Conservation (phyloP, 2,113 vertebrate genomes). For the Gymnorhina tibicen region DNA sequence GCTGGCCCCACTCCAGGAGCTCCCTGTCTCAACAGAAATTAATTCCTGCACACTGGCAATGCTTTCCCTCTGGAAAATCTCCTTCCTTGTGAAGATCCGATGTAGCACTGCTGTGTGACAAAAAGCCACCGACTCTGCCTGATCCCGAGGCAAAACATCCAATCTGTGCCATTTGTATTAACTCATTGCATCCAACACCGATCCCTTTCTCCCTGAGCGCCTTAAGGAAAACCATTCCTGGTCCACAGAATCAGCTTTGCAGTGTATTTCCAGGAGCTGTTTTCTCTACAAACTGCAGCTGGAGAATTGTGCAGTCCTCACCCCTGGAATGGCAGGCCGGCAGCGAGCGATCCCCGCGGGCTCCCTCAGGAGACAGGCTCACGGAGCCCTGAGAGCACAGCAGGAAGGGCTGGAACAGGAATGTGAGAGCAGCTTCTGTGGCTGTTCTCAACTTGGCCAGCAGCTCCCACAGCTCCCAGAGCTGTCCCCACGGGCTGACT, state of each 20-base stretch:
- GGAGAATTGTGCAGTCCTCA: neutral
- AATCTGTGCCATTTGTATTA: neutral
- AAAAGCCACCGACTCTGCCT: neutral
- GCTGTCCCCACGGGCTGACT: neutral
- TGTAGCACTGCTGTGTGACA: neutral
- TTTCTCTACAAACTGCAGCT: neutral
- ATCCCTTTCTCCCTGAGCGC: neutral
- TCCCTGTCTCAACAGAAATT: neutral
- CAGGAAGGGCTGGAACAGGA: neutral
- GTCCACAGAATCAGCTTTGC: neutral
- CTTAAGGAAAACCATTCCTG: neutral
- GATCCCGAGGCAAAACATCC: neutral
- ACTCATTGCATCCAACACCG: neutral
- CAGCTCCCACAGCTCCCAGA: neutral
- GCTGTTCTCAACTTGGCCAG: neutral
- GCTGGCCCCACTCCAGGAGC: fast-evolving
- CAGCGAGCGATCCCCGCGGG: fast-evolving
- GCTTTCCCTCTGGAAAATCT: neutral
- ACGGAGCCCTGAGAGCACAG: neutral
- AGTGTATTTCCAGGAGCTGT: neutral
- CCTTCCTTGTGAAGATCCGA: neutral
- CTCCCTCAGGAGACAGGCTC: neutral
- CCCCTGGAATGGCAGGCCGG: neutral
- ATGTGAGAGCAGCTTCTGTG: neutral
- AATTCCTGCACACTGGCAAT: neutral